These are phyloP conservation scores for Cephus pulcher DNA, from an alignment of 2,888 invertebrate genomes.

Conservation along the genomic window DNA sequence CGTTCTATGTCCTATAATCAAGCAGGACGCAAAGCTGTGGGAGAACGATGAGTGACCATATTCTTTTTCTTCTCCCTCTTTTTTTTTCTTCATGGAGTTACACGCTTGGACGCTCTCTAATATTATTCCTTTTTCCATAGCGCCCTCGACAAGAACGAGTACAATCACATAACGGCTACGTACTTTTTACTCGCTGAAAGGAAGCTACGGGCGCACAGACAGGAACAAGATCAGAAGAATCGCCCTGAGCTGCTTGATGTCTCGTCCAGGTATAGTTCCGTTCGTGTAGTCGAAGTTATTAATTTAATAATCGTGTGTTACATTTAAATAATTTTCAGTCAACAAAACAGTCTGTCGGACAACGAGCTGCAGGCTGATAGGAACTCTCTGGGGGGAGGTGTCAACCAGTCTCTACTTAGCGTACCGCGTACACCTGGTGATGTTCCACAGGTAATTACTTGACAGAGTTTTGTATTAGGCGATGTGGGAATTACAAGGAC, in stretches of 20 bases:
- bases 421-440: constrained; percentile 79
- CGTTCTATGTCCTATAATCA: constrained; percentile 2
- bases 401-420: constrained; percentile 68
- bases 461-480: background rate
- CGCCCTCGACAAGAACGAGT: constrained; percentile 93
- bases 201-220: constrained; percentile 83
- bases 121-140: constrained; percentile 66
- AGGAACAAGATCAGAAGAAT: constrained; percentile 71
- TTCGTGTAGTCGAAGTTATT: background rate
- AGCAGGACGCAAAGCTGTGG: background rate
- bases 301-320: background rate
- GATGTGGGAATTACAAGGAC: constrained; percentile 14
- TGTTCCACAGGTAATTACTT: constrained; percentile 71
- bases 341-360: constrained; percentile 44
- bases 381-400: constrained; percentile 48
- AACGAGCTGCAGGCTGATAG: constrained; percentile 49
- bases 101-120: background rate
- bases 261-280: constrained; percentile 44
- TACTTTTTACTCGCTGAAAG: constrained; percentile 96
- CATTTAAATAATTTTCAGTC: constrained; percentile 35
- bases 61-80: constrained; percentile 10
- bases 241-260: constrained; percentile 64
- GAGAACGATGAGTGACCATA: background rate
- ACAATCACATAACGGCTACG: constrained; percentile 98
- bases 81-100: constrained; percentile 5